Base-by-base conservation (phyloP, 2,888 invertebrate genomes). In the Chromoteleia sp. region DNA sequence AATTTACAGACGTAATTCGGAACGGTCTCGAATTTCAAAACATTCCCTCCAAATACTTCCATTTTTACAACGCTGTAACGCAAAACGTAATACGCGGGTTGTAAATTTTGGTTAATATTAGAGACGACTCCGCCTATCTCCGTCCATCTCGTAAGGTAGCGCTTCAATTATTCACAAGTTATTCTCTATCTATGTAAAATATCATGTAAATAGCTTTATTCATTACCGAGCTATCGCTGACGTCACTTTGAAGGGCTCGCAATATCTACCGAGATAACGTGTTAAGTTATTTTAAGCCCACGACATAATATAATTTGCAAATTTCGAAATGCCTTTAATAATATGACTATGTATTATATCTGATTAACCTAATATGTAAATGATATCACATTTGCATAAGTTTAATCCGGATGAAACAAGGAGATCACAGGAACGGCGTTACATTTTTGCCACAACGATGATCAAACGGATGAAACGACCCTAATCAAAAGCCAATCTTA, bases 321-420 rank as follows among this genome's bases (percentile, higher is more conserved):
- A 61, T 68, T 76, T 68, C 68, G 45, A 76, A 68, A 68, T 52
- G 54, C 68, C 67, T 76, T 59, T 65, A 67, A 67, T 76, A 76
- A 61, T 67, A 76, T 68, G 52, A 76, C 68, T 61, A 45, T 36
- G 61, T 59, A 76, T 76, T 76, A 76, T 76, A 61, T 76, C 61
- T 68, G 68, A 68, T 76, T 76, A 76, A 76, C 76, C 76, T 76
- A 68, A 68, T 76, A 76, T 76, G 76, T 76, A 76, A 76, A 76
- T 76, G 59, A 68, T 68, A 68, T 54, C 25, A 5, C 58, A 75
- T 75, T 75, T 50, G 67, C 75, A 75, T 67, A 67, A 75, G 59
- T 75, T 58, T 67, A 67, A 75, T 67, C 75, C 59, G 48, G 67
- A 75, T 52, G 67, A 75, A 75, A 68, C 45, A 68, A 76, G 75